These are phyloP conservation scores for Cottoperca gobio DNA, from an alignment of 2,797 vertebrate species.

Conservation along the genomic window DNA sequence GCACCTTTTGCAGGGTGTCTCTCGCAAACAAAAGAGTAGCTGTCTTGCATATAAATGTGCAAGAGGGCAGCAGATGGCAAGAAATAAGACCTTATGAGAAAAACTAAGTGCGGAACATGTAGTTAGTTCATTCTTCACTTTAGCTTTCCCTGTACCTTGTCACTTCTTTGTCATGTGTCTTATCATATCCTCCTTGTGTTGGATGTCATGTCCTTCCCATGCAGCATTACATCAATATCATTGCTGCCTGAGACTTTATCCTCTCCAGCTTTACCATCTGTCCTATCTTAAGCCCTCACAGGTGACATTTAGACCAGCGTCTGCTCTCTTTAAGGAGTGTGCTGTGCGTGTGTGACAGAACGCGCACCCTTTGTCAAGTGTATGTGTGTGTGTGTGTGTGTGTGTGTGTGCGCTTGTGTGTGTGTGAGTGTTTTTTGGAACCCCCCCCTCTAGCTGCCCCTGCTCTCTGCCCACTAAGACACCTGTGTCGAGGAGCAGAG, in stretches of 20 bases:
- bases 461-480: conserved; percentile 51
- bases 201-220: conserved; percentile 38
- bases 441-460: conserved; percentile 17
- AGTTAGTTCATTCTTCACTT: not conserved
- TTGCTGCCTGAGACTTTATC: conserved; percentile 31
- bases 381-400: not conserved
- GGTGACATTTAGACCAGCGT: conserved; percentile 49
- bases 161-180: not conserved
- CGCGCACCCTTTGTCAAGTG: too few species aligned
- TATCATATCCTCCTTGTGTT: conserved; percentile 1
- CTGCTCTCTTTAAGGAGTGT: conserved; percentile 31
- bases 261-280: conserved; percentile 33
- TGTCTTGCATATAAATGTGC: conserved; percentile 26
- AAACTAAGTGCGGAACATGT: conserved; percentile 10
- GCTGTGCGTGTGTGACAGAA: conserved; percentile 4
- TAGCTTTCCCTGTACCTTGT: conserved; percentile 7
- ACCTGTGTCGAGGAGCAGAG: conserved; percentile 47
- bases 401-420: not conserved
- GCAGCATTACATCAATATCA: conserved; percentile 31
- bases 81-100: conserved; percentile 21
- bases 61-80: conserved; percentile 40
- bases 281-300: conserved; percentile 29
- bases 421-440: conserved; percentile 1
- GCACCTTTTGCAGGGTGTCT: not conserved
- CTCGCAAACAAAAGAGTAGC: not conserved